Conservation (phyloP, 1,140 invertebrate species). For the Drosophila truncata region DNA sequence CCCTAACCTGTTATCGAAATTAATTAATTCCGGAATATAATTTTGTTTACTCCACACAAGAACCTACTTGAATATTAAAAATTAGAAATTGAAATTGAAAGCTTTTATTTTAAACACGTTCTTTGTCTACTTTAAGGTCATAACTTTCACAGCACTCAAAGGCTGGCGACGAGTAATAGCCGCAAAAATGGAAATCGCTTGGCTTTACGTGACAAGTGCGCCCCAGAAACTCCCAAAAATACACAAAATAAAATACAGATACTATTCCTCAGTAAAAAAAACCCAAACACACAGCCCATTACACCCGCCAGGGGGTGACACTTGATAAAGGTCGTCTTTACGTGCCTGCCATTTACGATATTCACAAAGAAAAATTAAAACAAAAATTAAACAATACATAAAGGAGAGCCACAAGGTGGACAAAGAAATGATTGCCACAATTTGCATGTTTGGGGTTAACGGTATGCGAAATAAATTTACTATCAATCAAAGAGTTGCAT, state of each 20-base stretch:
- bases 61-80: neutral
- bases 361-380: slow-evolving; percentile 27
- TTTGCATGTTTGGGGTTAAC: slow-evolving; percentile 60
- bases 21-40: neutral
- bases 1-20: neutral
- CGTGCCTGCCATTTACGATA: slow-evolving; percentile 63
- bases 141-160: slow-evolving; percentile 66
- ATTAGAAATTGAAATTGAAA: slow-evolving; percentile 39
- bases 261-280: slow-evolving; percentile 6
- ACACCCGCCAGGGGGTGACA: slow-evolving; percentile 34
- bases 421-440: slow-evolving; percentile 58
- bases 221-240: slow-evolving; percentile 65
- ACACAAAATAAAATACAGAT: slow-evolving; percentile 16
- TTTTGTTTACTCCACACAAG: neutral
- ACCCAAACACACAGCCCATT: slow-evolving; percentile 22
- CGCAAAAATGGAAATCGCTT: slow-evolving; percentile 62
- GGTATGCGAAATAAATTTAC: slow-evolving; percentile 42
- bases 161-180: slow-evolving; percentile 16
- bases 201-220: slow-evolving; percentile 62
- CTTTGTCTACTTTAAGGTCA: slow-evolving; percentile 54
- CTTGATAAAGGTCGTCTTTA: slow-evolving; percentile 43
- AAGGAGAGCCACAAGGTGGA: slow-evolving; percentile 6
- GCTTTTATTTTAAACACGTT: slow-evolving; percentile 42
- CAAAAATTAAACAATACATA: slow-evolving; percentile 39
- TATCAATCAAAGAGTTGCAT: slow-evolving; percentile 56